Evolutionary conservation across 2,888 invertebrate genomes (phyloP), one percentile per base, ranked within the genome.

Genomic region (Aspidiotus rigidus): DNA sequence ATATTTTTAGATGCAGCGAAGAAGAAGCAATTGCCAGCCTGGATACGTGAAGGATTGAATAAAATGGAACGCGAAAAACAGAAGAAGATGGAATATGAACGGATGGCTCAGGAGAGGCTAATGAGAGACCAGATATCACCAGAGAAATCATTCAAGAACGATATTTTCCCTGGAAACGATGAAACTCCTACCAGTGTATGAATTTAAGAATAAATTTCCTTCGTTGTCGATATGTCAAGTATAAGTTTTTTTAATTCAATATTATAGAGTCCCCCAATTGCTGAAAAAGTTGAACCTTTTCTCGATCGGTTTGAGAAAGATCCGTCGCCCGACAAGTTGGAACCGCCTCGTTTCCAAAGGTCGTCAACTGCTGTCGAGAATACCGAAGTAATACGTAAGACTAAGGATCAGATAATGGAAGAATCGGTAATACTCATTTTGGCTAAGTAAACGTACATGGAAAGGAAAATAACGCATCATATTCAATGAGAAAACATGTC

Each of bases 31-130:
- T 82, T 98, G 28, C 98, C 98, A n/a, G 93, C 91, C 0, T 98
- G 98, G 98, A 96, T 98, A 73, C 83, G 96, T 78, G 96, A 93
- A 82, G 96, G 96, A 44, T 80, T 98, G 73, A 97, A 97, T 77
- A 97, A 97, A 81, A 96, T 97, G 93, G 97, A 98, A 78, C 83
- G 90, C 39, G 94, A 96, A 74, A 94, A 95, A 76, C 86, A 87
- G 75, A 89, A 86, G 75, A 93, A 93, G 73, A 82, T 91, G 74
- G 93, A 94, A 76, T 85, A 85, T 67, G 88, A 89, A 75, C 82
- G 86, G 72, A 85, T 72, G 81, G 84, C 66, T 85, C 62, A 86
- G 74, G 84, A 83, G 74, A 79, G 79, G 76, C 76, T 81, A n/a
- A 80, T 71, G 17, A 62, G 70, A 15, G 62, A 62, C n/a, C 69